Evolutionary conservation across 2,113 vertebrate genomes (phyloP), one percentile per base, ranked within the genome.

Genomic region (Myiagra hebetior): DNA sequence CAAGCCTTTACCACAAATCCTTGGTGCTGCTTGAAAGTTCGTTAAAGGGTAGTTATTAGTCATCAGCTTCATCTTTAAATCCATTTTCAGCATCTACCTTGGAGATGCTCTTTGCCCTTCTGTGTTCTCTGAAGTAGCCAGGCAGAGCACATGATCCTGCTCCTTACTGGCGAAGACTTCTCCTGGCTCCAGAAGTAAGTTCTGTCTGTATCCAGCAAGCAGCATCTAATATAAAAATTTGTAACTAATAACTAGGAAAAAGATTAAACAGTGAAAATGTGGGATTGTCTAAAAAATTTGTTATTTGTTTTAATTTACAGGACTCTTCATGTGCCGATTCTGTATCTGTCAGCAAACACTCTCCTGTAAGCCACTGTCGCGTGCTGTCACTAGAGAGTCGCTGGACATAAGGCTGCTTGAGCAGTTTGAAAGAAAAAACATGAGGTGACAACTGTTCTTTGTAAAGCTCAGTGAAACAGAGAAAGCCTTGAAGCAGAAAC

Each of bases 261-360:
- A 82, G 28, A 57, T 41, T 28, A 41, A 79, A 62, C 56, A 47
- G 3, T 19, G 3, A 92, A 83, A 49, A 46, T 39, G 9, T 53
- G 57, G 75, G 52, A 88, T 74, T 92, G 13, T 80, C 94, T 97
- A 95, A 97, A 97, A 95, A 85, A 80, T 0, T 1, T 93, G 77
- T 93, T 96, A 93, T 97, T 94, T 97, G 90, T 97, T 97, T 97
- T 90, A 91, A 97, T 97, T 97, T 93, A 89, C 93, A 97, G 97
- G 96, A 47, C 52, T 95, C 93, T 86, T 76, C 95, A 91, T 90
- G 94, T 96, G 91, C 91, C 88, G 85, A 59, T 92, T 96, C 92
- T 96, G 81, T 97, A 93, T 95, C 88, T 95, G 65, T 95, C 93
- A 96, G 80, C 90, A 97, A 84, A 93, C 57, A 90, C 60, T 96